Conservation (phyloP, 2,797 vertebrate genomes). For the Labeo calbasu region DNA sequence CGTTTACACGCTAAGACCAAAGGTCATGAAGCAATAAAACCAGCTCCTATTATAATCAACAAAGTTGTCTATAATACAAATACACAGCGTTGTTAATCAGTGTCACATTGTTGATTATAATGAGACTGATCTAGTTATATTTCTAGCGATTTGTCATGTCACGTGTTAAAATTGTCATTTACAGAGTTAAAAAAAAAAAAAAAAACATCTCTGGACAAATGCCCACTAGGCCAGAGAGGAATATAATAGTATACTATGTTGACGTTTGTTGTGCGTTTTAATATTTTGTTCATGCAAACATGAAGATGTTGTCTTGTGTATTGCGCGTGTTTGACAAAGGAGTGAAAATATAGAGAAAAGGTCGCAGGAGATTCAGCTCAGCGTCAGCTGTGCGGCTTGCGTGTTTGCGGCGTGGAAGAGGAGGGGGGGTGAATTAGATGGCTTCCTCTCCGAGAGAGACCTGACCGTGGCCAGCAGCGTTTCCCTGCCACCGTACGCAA, state of each 20-base stretch:
- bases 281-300: constrained; percentile 12
- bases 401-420: constrained; percentile 48
- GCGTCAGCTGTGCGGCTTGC: constrained; percentile 47
- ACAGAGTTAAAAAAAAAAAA: not conserved
- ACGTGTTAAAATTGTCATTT: not conserved
- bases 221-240: not conserved
- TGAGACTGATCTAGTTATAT: not conserved
- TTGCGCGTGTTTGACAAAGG: constrained; percentile 29
- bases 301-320: constrained; percentile 19
- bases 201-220: not conserved
- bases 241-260: not conserved
- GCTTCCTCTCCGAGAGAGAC: constrained; percentile 63
- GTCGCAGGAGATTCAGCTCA: constrained; percentile 19
- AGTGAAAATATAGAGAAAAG: constrained; percentile 29
- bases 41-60: constrained; percentile 5
- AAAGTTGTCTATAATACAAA: not conserved
- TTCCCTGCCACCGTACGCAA: constrained; percentile 61
- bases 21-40: constrained; percentile 3
- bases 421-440: constrained; percentile 62
- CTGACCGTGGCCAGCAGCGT: constrained; percentile 62
- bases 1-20: not conserved
- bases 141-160: not conserved
- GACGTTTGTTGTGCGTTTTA: not conserved
- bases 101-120: constrained; percentile 1
- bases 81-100: not conserved